Conservation (phyloP, 2,888 invertebrate genomes). For the Caenorhabditis sp. region DNA sequence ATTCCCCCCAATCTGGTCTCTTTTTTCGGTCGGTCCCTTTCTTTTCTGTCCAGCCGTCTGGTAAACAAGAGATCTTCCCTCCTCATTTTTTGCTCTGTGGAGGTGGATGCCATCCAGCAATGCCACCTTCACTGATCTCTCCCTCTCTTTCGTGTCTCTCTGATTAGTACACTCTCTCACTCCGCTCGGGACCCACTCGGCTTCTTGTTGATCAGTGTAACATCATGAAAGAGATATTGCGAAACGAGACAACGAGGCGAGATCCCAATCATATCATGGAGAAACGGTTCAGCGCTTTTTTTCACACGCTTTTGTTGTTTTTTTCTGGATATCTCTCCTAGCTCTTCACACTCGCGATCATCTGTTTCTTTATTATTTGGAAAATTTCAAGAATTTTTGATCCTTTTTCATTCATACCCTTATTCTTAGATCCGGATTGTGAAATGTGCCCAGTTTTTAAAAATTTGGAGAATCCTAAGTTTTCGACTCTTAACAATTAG, state of each 20-base stretch:
- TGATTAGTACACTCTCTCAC: conserved; percentile 43
- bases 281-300: conserved; percentile 40
- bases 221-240: conserved; percentile 56
- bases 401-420: neutral
- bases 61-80: conserved; percentile 51
- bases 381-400: neutral
- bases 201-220: conserved; percentile 51
- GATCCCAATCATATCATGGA: conserved; percentile 59
- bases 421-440: neutral
- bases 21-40: conserved; percentile 23
- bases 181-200: conserved; percentile 33
- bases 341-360: conserved; percentile 10
- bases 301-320: conserved; percentile 45
- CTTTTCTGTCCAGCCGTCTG: conserved; percentile 5
- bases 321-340: conserved; percentile 16
- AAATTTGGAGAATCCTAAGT: neutral
- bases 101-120: conserved; percentile 61
- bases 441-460: neutral
- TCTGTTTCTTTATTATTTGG: conserved; percentile 32
- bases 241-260: conserved; percentile 23
- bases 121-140: conserved; percentile 52
- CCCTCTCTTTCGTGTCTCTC: conserved; percentile 12
- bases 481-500: neutral
- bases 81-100: conserved; percentile 43
- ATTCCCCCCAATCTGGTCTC: conserved; percentile 23